Base-by-base conservation (phyloP, 2,797 vertebrate species). In the Mycteria americana region DNA sequence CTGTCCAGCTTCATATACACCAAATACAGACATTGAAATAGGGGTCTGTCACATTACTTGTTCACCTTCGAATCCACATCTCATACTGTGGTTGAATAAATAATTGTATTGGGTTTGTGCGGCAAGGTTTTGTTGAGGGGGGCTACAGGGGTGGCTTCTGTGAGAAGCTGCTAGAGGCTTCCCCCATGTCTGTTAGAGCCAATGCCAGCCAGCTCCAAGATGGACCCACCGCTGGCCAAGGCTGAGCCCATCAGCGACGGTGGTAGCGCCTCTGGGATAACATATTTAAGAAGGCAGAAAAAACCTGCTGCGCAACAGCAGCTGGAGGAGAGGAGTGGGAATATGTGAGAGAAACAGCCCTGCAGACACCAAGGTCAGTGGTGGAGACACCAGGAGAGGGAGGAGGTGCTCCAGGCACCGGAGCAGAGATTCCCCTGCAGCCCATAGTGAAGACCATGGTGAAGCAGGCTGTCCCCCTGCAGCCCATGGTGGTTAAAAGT, bases 371-470 rank as follows among this genome's bases (percentile, higher is more conserved):
- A 18, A 69, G 56, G 45, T 27, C 22, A 22, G 25, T 25, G n/a
- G n/a, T n/a, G n/a, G n/a, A n/a, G n/a, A n/a, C n/a, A n/a, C n/a
- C n/a, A n/a, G n/a, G n/a, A n/a, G n/a, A 17, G 7, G 25, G 2
- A 57, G 35, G 25, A 50, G 10, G 4, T 50, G 30, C 6, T 50
- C 3, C 7, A 30, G 51, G 35, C 0, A 0, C 30, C 0, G 0
- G 12, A 57, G 24, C 13, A 67, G 35, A 74, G 39, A 22, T 33
- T 64, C 21, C 22, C 33, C 14, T 33, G 41, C 13, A 67, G 31
- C 21, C 31, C 1, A 0, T 56, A 22, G 4, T 4, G 39, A 23
- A 79, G 50, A 18, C 76, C 50, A 19, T 19, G 50, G 33, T 45
- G 50, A 37, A 21, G 13, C 10, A 57, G 17, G 63, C 7, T 46